Base-by-base conservation (phyloP, 2,113 vertebrate genomes). In the Smithornis capensis region DNA sequence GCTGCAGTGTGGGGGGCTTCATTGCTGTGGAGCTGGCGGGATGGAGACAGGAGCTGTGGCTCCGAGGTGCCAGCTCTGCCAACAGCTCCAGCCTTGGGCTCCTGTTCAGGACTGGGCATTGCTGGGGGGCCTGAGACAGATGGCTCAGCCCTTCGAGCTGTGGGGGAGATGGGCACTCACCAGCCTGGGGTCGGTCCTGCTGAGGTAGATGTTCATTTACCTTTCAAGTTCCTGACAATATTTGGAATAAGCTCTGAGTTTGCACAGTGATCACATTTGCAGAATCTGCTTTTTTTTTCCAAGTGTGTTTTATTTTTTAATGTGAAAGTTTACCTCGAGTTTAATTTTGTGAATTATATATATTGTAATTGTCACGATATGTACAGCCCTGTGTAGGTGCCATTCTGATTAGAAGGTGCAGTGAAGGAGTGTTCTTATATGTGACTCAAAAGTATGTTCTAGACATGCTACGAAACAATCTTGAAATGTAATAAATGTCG, bases 91-190 rank as follows among this genome's bases (percentile, higher is more conserved):
- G 1, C 24, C 5, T 12, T 16, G 77, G 64, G 73, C 71, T 73
- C 27, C 33, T n/a, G 1, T 55, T 77, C 2, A 1, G 57, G 24
- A 4, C 2, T 77, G 25, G 78, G 21, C 19, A 1, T 33, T 64
- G 35, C 65, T 53, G 64, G 38, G 73, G 38, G 65, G 35, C 4
- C 0, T 28, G 5, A 7, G n/a, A 22, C 73, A 83, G 92, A 59
- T 64, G 90, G 78, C 33, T 56, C 57, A 53, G 71, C 74, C 57
- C 62, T 29, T 70, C 24, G 18, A 4, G 74, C 87, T 23, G 17
- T 16, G 35, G 52, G 77, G 35, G 38, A n/a, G 31, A 27, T 1
- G 0, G 31, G 50, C 0, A 0, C 19, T 49, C 56, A 31, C 77
- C 44, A 45, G 27, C 38, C 67, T 70, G 44, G 29, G 21, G 25